These are phyloP conservation scores for Eretmocerus hayati DNA, from an alignment of 2,888 invertebrate genomes.

Conservation along the genomic window DNA sequence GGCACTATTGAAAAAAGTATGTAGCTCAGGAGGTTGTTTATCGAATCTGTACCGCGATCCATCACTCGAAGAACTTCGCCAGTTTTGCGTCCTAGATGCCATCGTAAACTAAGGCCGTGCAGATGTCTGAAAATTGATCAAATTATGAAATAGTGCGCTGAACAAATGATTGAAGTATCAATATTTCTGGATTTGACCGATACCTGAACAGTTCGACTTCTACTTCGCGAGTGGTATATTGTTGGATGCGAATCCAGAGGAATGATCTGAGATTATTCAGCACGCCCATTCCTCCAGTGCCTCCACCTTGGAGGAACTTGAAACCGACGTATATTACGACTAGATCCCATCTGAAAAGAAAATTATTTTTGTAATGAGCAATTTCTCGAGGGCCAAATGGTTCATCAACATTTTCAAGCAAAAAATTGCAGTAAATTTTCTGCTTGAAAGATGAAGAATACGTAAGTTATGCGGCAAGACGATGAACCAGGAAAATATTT, in stretches of 20 bases:
- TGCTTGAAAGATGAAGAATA: neutral
- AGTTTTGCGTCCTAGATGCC: conserved; percentile 93
- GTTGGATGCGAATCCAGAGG: conserved; percentile 92
- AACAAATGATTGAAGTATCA: too few species aligned
- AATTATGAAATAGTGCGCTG: too few species aligned
- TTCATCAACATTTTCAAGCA: neutral
- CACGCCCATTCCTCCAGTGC: conserved; percentile 86
- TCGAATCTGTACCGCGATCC: conserved; percentile 95
- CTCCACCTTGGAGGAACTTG: conserved; percentile 93
- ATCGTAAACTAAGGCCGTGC: conserved; percentile 82
- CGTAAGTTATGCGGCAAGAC: too few species aligned
- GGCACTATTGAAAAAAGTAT: conserved; percentile 90
- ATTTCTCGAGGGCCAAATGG: too few species aligned
- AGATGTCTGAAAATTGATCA: conserved; percentile 79
- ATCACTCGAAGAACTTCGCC: conserved; percentile 94
- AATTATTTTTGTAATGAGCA: neutral
- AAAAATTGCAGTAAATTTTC: neutral
- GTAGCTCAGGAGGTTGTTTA: conserved; percentile 87
- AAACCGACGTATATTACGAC: conserved; percentile 79
- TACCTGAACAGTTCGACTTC: conserved; percentile 55
- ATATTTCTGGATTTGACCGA: neutral
- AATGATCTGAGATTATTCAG: conserved; percentile 86
- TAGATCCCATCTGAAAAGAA: conserved; percentile 72
- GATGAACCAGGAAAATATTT: too few species aligned
- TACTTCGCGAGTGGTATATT: conserved; percentile 89